A percentile compares a stretch with the other conserved stretches of the same genome.
Evolutionary conservation across 2,113 vertebrate species (phyloP).

Genomic region (Tapirus terrestris): DNA sequence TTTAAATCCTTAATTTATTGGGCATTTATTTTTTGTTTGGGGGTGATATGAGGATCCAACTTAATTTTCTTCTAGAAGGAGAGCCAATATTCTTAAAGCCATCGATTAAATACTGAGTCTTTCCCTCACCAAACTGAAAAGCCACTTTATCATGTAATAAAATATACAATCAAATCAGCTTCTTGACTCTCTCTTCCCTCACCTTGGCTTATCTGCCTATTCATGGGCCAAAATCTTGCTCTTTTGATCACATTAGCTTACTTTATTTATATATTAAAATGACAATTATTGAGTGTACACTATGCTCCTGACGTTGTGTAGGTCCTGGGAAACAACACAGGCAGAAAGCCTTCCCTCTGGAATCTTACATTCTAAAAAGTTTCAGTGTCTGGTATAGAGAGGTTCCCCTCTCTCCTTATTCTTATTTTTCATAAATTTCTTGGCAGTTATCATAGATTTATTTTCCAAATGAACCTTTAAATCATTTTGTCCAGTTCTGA

Average conservation of each 20-base stretch:
- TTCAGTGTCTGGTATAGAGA: not conserved
- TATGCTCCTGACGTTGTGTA: not conserved
- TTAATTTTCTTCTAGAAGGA: conserved; percentile 11
- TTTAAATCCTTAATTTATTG: not conserved
- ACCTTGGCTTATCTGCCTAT: not conserved
- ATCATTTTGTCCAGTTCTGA: not conserved
- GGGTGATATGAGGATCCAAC: not conserved
- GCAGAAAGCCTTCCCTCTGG: not conserved
- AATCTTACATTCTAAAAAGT: not conserved
- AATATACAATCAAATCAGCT: not conserved
- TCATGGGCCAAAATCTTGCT: not conserved
- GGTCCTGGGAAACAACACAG: not conserved
- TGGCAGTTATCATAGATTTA: not conserved
- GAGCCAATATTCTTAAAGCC: not conserved
- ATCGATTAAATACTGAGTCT: not conserved
- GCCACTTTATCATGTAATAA: not conserved
- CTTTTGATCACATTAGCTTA: not conserved
- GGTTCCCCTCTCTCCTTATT: not conserved
- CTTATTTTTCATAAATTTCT: not conserved
- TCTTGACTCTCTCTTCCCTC: not conserved
- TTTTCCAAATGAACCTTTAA: not conserved
- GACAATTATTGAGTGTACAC: not conserved
- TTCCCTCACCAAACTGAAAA: not conserved
- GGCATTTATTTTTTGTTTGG: not conserved
- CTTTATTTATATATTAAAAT: not conserved